A percentile compares a stretch with the other conserved stretches of the same genome.
Conservation (phyloP, 2,797 vertebrate species). For the Sus cebifrons region DNA sequence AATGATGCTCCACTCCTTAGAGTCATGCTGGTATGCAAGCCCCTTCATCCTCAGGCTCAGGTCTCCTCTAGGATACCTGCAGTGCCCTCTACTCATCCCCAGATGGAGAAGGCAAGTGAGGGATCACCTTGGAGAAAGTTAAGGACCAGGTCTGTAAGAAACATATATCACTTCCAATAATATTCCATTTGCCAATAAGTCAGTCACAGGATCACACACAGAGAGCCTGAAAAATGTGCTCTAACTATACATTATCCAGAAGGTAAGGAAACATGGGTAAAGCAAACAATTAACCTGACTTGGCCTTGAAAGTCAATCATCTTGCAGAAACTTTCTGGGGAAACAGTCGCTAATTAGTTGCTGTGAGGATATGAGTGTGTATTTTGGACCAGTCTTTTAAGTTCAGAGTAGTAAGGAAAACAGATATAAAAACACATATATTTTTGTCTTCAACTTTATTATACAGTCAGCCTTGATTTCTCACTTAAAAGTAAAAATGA, state of each 20-base stretch:
- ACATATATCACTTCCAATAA: neutral
- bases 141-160: neutral
- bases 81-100: neutral
- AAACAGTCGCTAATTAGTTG: neutral
- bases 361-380: neutral
- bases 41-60: neutral
- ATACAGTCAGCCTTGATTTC: neutral
- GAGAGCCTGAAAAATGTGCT: neutral
- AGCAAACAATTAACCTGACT: neutral
- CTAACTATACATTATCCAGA: neutral
- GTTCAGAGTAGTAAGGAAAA: neutral
- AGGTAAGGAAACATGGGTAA: neutral
- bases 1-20: neutral
- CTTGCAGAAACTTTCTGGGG: neutral
- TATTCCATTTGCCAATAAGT: neutral
- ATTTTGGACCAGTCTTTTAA: neutral
- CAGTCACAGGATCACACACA: neutral
- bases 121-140: neutral
- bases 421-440: neutral
- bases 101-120: neutral
- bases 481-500: neutral
- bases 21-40: neutral
- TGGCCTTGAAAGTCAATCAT: neutral
- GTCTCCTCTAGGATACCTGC: neutral
- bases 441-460: neutral